A percentile compares a stretch with the other conserved stretches of the same genome.
Evolutionary conservation across 2,113 vertebrate species (phyloP).

Genomic region (Neolamprologus brichardi): DNA sequence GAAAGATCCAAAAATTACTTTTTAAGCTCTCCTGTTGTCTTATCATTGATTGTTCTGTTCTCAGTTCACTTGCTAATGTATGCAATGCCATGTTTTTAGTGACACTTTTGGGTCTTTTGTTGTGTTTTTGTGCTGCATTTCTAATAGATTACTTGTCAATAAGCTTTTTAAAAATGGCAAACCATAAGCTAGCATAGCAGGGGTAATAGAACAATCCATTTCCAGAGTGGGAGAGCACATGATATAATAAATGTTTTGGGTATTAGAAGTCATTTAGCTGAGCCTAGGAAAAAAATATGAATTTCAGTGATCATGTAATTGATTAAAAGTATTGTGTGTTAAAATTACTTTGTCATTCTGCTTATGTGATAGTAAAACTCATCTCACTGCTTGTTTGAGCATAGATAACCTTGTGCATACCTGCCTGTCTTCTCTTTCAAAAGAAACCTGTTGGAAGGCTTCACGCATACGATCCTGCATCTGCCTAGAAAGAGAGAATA

Average conservation of each 20-base stretch:
- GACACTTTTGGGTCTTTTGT: not conserved
- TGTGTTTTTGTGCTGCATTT: not conserved
- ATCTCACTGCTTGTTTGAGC: not conserved
- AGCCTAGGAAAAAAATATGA: not conserved
- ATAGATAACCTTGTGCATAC: not conserved
- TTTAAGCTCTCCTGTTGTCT: not conserved
- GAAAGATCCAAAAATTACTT: not conserved
- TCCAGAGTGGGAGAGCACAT: not conserved
- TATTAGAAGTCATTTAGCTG: not conserved
- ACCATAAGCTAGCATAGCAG: not conserved
- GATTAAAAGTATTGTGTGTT: not conserved
- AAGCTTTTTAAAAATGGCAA: not conserved
- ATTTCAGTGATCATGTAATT: not conserved
- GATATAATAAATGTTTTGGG: not conserved
- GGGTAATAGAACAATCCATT: not conserved
- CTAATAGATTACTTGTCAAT: not conserved
- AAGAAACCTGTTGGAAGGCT: not conserved
- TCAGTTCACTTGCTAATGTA: not conserved
- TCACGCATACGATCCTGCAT: not conserved
- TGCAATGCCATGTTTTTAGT: not conserved
- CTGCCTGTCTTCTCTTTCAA: not conserved
- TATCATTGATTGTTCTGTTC: not conserved
- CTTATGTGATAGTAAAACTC: not conserved
- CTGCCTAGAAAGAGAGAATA: not conserved
- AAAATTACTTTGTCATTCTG: not conserved